These are phyloP conservation scores for Rhynchotus rufescens DNA, from an alignment of 2,797 vertebrate species.

Conservation along the genomic window DNA sequence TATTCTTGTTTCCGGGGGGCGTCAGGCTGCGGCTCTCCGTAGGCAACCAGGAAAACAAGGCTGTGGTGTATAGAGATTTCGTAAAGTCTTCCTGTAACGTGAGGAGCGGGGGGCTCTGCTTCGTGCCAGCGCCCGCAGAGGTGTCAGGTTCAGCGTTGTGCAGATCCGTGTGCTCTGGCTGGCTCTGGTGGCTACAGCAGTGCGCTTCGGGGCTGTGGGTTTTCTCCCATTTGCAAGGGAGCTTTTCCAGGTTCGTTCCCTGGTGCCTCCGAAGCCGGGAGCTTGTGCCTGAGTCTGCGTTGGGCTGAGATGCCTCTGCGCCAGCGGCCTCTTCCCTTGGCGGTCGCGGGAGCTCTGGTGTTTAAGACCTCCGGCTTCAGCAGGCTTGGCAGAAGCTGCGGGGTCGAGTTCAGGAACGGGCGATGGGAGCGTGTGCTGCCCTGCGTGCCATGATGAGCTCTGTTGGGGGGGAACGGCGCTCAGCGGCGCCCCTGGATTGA, in stretches of 20 bases:
- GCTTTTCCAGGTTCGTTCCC: not conserved
- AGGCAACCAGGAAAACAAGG: not conserved
- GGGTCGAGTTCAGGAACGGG: not conserved
- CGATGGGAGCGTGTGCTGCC: too few relatives aligned
- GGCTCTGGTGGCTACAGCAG: not conserved
- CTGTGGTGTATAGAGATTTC: not conserved
- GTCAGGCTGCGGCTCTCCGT: not conserved
- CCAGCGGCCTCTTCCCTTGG: accelerated
- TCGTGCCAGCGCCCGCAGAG: not conserved
- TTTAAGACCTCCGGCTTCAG: not conserved
- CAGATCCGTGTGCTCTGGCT: not conserved
- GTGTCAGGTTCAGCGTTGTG: not conserved
- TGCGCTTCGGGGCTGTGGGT: not conserved
- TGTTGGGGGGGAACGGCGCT: not conserved
- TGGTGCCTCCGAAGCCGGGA: not conserved
- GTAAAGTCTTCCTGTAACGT: constrained; percentile 22
- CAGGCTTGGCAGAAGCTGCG: not conserved
- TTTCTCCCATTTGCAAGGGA: not conserved
- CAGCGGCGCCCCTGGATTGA: not conserved
- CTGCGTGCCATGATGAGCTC: not conserved
- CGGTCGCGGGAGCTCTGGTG: not conserved
- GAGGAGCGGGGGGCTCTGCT: not conserved
- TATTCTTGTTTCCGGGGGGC: not conserved
- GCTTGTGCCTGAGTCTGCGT: not conserved
- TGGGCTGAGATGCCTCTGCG: not conserved